Conservation (phyloP, 2,888 invertebrate genomes). For the Cantharis lateralis region DNA sequence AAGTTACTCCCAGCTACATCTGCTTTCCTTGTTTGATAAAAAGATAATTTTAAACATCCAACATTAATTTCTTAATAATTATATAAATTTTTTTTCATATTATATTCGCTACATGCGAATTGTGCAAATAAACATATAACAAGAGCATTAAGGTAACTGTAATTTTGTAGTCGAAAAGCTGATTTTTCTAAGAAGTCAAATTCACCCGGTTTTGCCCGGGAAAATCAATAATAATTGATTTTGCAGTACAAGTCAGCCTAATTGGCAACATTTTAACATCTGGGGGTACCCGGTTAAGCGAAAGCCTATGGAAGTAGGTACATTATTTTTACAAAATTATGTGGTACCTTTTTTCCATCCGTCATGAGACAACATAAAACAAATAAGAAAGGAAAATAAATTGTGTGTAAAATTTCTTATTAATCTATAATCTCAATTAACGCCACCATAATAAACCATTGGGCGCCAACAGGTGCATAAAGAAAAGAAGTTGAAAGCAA, state of each 20-base stretch:
- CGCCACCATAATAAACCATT: constrained; percentile 46
- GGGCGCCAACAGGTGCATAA: constrained; percentile 42
- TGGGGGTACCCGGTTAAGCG: too few relatives aligned
- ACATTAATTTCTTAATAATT: not conserved
- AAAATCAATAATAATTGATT: too few relatives aligned
- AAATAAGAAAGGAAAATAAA: constrained; percentile 40
- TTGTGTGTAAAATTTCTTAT: constrained; percentile 44
- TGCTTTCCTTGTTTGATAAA: not conserved
- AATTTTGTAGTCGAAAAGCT: too few relatives aligned
- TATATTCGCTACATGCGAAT: not conserved
- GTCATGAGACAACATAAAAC: too few relatives aligned
- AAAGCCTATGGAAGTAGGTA: too few relatives aligned
- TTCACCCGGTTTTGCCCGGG: too few relatives aligned
- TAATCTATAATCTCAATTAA: constrained; percentile 47
- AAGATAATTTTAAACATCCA: not conserved
- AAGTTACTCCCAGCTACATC: not conserved
- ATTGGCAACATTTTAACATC: too few relatives aligned
- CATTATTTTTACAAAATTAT: too few relatives aligned
- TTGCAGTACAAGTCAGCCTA: too few relatives aligned
- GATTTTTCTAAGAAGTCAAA: too few relatives aligned
- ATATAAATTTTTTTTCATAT: not conserved
- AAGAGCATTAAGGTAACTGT: too few relatives aligned
- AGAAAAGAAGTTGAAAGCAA: constrained; percentile 40
- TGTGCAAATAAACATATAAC: not conserved
- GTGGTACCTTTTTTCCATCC: too few relatives aligned